A percentile compares a stretch with the other conserved stretches of the same genome.
phyloP scores from a whole-genome alignment of 92 coral and sea anemone species.

The Epizoanthus ramosus region DNA sequence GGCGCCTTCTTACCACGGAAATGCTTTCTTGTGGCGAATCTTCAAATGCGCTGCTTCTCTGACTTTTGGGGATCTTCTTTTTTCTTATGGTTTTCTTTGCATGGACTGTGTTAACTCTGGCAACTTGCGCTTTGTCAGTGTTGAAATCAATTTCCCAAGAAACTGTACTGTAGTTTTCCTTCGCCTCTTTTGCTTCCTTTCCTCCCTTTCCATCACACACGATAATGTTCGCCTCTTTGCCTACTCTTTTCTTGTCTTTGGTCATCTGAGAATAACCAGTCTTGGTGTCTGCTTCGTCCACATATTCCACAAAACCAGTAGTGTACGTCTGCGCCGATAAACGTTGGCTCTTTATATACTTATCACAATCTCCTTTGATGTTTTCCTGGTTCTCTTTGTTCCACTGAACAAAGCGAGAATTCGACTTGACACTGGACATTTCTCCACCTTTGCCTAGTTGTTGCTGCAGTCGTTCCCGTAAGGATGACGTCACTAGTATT shows the following conservation, averaged over 20 bases:
- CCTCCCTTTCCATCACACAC: neutral
- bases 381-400: neutral
- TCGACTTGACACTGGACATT: neutral
- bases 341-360: neutral
- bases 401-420: neutral
- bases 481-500: neutral
- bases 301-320: neutral
- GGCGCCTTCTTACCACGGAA: neutral
- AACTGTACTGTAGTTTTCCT: neutral
- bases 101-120: neutral
- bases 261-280: neutral
- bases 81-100: constrained; percentile 1
- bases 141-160: neutral
- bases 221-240: neutral
- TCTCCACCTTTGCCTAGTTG: neutral
- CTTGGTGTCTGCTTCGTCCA: neutral
- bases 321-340: neutral
- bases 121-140: neutral
- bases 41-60: constrained; percentile 7
- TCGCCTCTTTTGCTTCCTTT: constrained; percentile 14
- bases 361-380: neutral
- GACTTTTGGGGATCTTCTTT: constrained; percentile 38
- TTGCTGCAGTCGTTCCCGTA: constrained; percentile 19
- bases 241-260: neutral
- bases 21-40: constrained; percentile 12